Percentiles rank a stretch among this genome's conserved stretches.
Conservation (phyloP, 2,888 invertebrate genomes). For the Hemicrepidius hirtus region DNA sequence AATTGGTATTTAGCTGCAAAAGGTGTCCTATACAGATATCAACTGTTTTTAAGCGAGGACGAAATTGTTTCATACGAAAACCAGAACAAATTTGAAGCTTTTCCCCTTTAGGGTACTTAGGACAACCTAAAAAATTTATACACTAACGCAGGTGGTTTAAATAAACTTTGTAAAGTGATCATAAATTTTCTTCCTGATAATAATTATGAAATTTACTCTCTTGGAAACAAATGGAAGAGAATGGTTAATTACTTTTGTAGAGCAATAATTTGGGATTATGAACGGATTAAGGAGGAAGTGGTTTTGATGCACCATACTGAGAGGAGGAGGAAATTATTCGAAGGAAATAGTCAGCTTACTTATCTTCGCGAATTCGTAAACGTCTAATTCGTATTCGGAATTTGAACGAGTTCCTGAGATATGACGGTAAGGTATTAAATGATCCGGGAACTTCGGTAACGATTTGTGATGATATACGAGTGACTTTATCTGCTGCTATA, state of each 20-base stretch:
- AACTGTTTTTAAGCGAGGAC: too few relatives aligned
- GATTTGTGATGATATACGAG: conserved; percentile 49
- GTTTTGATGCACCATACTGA: conserved; percentile 17
- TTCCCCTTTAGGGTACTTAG: too few relatives aligned
- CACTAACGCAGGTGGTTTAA: too few relatives aligned
- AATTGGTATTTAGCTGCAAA: neutral
- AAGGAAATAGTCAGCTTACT: conserved; percentile 36
- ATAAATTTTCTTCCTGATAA: too few relatives aligned
- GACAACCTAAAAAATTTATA: too few relatives aligned
- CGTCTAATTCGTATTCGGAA: conserved; percentile 48
- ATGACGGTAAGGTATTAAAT: conserved; percentile 47
- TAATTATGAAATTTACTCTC: too few relatives aligned
- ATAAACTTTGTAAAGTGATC: too few relatives aligned
- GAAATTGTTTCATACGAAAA: too few relatives aligned
- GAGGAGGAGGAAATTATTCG: conserved; percentile 29
- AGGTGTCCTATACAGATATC: conserved; percentile 1
- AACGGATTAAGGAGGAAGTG: neutral
- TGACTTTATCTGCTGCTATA: conserved; percentile 47
- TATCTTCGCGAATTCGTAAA: conserved; percentile 38
- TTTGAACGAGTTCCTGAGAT: conserved; percentile 47
- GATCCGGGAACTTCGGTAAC: conserved; percentile 47
- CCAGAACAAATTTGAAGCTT: too few relatives aligned
- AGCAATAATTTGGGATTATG: too few relatives aligned
- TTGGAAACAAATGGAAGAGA: too few relatives aligned
- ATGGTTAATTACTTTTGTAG: too few relatives aligned